Evolutionary conservation across 37 sponge, comb jelly and placozoan species (phyloP), one percentile per base, ranked within the genome.

Genomic region (Chondrosia reniformis): DNA sequence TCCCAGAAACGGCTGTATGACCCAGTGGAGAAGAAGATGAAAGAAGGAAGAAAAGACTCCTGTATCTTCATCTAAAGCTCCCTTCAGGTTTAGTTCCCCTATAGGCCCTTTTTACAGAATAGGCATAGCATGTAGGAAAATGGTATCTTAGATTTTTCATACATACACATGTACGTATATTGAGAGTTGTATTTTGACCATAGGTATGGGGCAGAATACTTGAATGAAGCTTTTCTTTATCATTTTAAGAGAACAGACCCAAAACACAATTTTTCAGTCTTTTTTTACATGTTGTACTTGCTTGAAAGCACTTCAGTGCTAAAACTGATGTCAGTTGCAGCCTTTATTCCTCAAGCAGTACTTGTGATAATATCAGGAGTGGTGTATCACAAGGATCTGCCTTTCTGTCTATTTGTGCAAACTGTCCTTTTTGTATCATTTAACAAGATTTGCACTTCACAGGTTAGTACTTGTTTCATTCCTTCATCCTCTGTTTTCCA

Each of bases 401-500:
- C 83, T 4, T 58, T 99, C 52, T 93, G 94, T 61, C 80, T 82
- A 46, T 93, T 91, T 77, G 80, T 99, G 22, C 92, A 96, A 63
- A 99, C 99, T 0, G 81, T 91, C 33, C 59, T 89, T 7, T 99
- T 99, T 79, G 99, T 96, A 3, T 92, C 94, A 17, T 96, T 91
- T 86, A 99, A 99, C 79, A 99, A 99, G 93, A 96, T 99, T 4
- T 88, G 92, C 75, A 99, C 99, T 3, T 96, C 99, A 64, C 96
- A 95, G 82, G 96, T 95, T 19, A 33, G 76, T 69, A 3, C 4
- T 13, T 31, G 40, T 2, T 6, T 2, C 27, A 28, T 28, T 49
- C 10, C 15, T 10, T 27, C 30, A 9, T 28, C 64, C 30, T 10
- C 64, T 22, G 64, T 63, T 63, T 21, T 63, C 9, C n/a, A 19